phyloP scores from a whole-genome alignment of 1,140 invertebrate species.

The Nebria ingens region DNA sequence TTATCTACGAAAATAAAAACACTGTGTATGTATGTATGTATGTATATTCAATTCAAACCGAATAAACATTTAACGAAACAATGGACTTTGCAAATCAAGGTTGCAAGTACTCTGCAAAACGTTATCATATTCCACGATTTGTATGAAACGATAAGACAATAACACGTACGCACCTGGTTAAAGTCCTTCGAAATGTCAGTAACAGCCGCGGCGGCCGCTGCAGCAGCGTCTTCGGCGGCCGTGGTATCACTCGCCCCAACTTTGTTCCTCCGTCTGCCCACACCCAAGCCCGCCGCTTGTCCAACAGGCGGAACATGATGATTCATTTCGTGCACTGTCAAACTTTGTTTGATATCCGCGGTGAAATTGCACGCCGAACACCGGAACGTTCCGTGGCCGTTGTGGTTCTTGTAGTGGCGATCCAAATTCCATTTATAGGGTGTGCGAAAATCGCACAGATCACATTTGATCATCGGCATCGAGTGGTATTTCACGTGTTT shows the following conservation, averaged over 20 bases:
- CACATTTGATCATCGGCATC: conserved; percentile 88
- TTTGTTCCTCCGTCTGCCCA: conserved; percentile 47
- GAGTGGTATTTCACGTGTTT: conserved; percentile 92
- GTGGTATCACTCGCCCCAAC: conserved; percentile 56
- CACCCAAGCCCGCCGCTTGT: conserved; percentile 39
- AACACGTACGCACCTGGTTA: neutral
- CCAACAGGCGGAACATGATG: conserved; percentile 70
- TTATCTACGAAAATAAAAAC: no score
- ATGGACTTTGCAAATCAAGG: neutral
- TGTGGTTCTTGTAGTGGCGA: conserved; percentile 84
- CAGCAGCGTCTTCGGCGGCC: conserved; percentile 32
- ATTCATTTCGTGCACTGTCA: conserved; percentile 86
- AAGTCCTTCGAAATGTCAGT: conserved; percentile 2
- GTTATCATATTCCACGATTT: conserved; percentile 4
- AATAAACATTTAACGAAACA: no score
- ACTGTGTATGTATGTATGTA: no score
- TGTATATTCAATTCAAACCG: no score
- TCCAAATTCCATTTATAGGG: conserved; percentile 91
- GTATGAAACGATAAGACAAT: neutral
- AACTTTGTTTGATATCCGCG: conserved; percentile 82
- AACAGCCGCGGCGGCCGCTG: conserved; percentile 10
- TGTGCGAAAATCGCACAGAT: conserved; percentile 84
- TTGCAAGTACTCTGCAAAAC: conserved; percentile 1
- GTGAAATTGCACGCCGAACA: conserved; percentile 86
- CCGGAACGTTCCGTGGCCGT: conserved; percentile 65